phyloP scores from a whole-genome alignment of 2,113 vertebrate species.

The Laterallus jamaicensis region DNA sequence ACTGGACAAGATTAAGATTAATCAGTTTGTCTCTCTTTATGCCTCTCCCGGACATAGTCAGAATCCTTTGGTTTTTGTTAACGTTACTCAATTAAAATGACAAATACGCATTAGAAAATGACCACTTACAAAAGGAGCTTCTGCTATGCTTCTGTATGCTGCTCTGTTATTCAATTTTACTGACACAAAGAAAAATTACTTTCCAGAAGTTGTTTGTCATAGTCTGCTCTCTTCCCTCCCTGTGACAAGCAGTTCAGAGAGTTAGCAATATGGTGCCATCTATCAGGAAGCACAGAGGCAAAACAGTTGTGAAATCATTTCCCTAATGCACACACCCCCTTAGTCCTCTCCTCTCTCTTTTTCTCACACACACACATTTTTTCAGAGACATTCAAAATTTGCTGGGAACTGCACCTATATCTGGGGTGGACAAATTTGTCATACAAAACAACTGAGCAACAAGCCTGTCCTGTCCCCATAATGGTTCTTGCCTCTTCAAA shows the following conservation, averaged over 20 bases:
- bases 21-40: not conserved
- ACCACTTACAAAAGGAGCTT: conserved; percentile 19
- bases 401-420: not conserved
- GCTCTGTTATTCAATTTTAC: conserved; percentile 34
- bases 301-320: not conserved
- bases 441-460: not conserved
- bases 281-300: conserved; percentile 14
- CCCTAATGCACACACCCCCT: not conserved
- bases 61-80: not conserved
- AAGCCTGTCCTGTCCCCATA: not conserved
- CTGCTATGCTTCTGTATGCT: not conserved
- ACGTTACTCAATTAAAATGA: conserved; percentile 51
- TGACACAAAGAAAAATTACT: conserved; percentile 56
- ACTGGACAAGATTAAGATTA: conserved; percentile 25
- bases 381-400: not conserved
- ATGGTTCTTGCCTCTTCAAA: not conserved
- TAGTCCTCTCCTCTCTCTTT: not conserved
- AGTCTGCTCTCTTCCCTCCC: conserved; percentile 15
- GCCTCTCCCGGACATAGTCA: not conserved
- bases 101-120: conserved; percentile 32
- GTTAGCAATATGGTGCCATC: conserved; percentile 23
- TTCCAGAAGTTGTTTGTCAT: conserved; percentile 19
- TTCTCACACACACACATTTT: not conserved
- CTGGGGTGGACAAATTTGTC: not conserved
- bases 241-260: conserved; percentile 3